Conservation (phyloP, 2,797 vertebrate species). For the Syngnathus rostellatus region DNA sequence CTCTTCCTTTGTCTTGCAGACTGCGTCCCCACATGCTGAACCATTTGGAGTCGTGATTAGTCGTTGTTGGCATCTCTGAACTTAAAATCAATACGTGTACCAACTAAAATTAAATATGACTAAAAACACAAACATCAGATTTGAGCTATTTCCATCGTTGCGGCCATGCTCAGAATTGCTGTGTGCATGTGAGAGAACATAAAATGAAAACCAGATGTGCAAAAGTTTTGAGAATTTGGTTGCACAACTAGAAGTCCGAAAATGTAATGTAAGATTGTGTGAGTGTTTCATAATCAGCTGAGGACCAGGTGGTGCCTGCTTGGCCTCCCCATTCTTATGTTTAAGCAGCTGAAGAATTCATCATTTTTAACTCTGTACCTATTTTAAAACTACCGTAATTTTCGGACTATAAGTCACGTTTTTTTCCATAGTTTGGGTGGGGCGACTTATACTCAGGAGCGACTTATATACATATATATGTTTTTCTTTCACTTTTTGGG, state of each 20-base stretch:
- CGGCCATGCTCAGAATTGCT: not conserved
- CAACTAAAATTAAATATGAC: not conserved
- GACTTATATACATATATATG: too few species aligned
- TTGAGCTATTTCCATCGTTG: not conserved
- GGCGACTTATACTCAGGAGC: too few species aligned
- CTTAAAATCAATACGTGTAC: not conserved
- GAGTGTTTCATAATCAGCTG: slow-evolving; percentile 42
- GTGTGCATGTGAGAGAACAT: not conserved
- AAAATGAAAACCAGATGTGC: slow-evolving; percentile 5
- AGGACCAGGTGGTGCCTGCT: slow-evolving; percentile 35
- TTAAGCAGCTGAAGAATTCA: slow-evolving; percentile 13
- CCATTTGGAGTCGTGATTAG: not conserved
- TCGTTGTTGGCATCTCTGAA: not conserved
- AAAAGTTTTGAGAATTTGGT: not conserved
- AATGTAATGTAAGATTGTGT: slow-evolving; percentile 4
- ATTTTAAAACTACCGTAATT: too few species aligned
- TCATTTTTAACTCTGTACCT: not conserved
- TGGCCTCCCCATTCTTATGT: slow-evolving; percentile 6
- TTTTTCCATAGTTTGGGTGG: too few species aligned
- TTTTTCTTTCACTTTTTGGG: too few species aligned
- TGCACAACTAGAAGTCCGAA: slow-evolving; percentile 1
- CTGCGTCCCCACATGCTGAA: slow-evolving; percentile 62
- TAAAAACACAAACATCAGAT: not conserved
- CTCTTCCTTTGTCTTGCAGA: slow-evolving; percentile 42
- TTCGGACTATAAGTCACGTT: too few species aligned